These are phyloP conservation scores for Vidua chalybeata DNA, from an alignment of 2,113 vertebrate genomes.

Conservation along the genomic window DNA sequence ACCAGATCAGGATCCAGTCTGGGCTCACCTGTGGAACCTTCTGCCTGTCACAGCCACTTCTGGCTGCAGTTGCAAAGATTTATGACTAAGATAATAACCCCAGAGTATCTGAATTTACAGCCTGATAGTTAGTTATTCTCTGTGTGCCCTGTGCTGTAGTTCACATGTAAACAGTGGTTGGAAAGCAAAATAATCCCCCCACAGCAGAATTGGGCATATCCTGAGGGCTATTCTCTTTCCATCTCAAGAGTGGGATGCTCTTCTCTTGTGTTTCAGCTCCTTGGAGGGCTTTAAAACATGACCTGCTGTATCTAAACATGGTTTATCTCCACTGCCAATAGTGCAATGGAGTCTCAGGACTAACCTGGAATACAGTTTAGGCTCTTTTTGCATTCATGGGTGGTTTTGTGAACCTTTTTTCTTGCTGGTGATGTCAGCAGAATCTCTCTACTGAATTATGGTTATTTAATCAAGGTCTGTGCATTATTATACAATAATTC, in stretches of 20 bases:
- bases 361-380: conserved; percentile 15
- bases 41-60: background rate
- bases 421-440: conserved; percentile 70
- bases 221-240: background rate
- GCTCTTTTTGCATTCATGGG: conserved; percentile 62
- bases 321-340: conserved; percentile 23
- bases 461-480: conserved; percentile 64
- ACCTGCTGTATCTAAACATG: background rate
- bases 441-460: conserved; percentile 70
- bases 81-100: background rate
- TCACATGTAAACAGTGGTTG: background rate
- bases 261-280: background rate
- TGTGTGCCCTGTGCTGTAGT: background rate
- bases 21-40: background rate
- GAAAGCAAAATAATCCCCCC: background rate
- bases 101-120: background rate
- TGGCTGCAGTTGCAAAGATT: background rate
- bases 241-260: background rate
- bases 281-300: background rate
- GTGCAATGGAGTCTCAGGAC: background rate
- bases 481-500: conserved; percentile 29
- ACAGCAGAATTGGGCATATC: background rate
- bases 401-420: conserved; percentile 4
- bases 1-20: background rate
- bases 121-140: background rate